phyloP scores from a whole-genome alignment of 1,140 invertebrate genomes.

The Melipona quadrifasciata region DNA sequence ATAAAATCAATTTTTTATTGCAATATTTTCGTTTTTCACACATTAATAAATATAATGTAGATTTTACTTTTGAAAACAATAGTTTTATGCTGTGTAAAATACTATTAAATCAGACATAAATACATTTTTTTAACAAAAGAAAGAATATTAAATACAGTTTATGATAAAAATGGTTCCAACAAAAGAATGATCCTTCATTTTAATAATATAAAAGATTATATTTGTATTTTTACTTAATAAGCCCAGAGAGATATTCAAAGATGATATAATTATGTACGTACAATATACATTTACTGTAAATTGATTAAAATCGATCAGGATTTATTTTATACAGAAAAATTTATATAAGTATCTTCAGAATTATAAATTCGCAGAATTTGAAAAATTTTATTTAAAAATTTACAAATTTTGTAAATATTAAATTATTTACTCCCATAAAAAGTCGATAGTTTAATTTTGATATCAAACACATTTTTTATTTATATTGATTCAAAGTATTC shows the following conservation, averaged over 20 bases:
- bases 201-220: conserved; percentile 41
- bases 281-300: conserved; percentile 15
- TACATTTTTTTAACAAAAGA: not conserved
- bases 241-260: conserved; percentile 27
- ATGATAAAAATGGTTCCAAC: not conserved
- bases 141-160: not conserved
- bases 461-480: conserved; percentile 51
- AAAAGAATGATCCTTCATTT: conserved; percentile 49
- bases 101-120: conserved; percentile 1
- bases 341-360: conserved; percentile 18
- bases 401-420: conserved; percentile 64
- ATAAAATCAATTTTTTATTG: not conserved
- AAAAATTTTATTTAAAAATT: conserved; percentile 54
- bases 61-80: not conserved
- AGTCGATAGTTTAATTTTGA: conserved; percentile 63
- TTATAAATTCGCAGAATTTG: conserved; percentile 28
- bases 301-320: not conserved
- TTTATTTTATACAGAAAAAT: conserved; percentile 31
- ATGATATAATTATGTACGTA: not conserved
- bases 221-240: conserved; percentile 4
- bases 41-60: not conserved
- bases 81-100: not conserved
- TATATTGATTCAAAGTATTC: conserved; percentile 68
- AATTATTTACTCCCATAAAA: conserved; percentile 70
- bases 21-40: not conserved